phyloP scores from a whole-genome alignment of 1,140 invertebrate species.

The Bathynomus jamesi region DNA sequence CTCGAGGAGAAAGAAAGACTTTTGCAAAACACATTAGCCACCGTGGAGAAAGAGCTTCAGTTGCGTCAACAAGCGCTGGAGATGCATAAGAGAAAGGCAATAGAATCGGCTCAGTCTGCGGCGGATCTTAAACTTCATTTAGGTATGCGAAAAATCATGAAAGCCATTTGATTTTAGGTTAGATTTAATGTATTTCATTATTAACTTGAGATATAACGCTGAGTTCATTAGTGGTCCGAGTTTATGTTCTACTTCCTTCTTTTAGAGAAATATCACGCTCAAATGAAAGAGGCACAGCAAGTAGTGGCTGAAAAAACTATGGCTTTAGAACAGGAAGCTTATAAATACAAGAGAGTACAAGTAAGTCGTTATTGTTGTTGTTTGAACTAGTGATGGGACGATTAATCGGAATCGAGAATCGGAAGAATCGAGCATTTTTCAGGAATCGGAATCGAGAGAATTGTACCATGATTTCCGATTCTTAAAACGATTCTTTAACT shows the following conservation, averaged over 20 bases:
- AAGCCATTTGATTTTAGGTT: conserved; percentile 39
- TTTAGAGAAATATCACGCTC: conserved; percentile 84
- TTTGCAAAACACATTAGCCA: conserved; percentile 81
- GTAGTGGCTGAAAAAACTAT: conserved; percentile 94
- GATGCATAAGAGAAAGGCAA: conserved; percentile 95
- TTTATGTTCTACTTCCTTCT: too few species aligned
- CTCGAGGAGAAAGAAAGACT: conserved; percentile 95
- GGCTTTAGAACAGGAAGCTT: conserved; percentile 88
- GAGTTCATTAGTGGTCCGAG: too few species aligned
- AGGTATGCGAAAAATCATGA: conserved; percentile 52
- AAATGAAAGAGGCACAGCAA: conserved; percentile 94
- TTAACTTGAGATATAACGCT: too few species aligned
- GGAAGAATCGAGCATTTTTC: too few species aligned
- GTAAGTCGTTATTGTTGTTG: too few species aligned
- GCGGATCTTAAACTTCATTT: conserved; percentile 95
- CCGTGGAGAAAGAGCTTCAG: conserved; percentile 88
- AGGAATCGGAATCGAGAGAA: too few species aligned
- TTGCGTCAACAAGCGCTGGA: conserved; percentile 90
- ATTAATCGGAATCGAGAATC: too few species aligned
- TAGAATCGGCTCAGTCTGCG: conserved; percentile 84
- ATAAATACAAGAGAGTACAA: conserved; percentile 83
- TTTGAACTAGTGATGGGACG: too few species aligned
- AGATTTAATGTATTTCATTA: background rate
- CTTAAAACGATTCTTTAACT: too few species aligned
- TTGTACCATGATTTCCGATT: too few species aligned